Conservation (phyloP, 2,888 invertebrate species). For the Microctonus aethiopoides region DNA sequence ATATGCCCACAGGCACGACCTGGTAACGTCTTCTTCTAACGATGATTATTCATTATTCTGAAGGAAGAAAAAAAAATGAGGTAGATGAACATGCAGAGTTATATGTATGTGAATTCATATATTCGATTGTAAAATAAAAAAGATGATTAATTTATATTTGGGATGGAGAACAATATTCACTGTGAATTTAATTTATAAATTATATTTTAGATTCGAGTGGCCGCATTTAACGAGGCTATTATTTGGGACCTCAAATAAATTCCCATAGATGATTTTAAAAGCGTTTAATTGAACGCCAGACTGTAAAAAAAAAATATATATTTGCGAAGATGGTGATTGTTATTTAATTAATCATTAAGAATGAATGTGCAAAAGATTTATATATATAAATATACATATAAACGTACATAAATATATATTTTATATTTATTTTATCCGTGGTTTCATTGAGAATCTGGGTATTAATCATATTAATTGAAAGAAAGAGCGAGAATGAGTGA, state of each 20-base stretch:
- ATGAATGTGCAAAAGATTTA: conserved; percentile 7
- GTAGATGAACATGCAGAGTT: conserved; percentile 13
- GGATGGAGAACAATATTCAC: conserved; percentile 11
- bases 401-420: no score
- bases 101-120: conserved; percentile 18
- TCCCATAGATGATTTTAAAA: conserved; percentile 14
- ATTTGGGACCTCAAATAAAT: conserved; percentile 31
- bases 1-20: conserved; percentile 68
- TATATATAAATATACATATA: no score
- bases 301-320: conserved; percentile 38
- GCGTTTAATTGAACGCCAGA: conserved; percentile 38
- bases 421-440: conserved; percentile 13
- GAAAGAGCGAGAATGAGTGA: background rate
- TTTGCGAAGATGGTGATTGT: conserved; percentile 3
- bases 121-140: conserved; percentile 20
- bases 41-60: background rate
- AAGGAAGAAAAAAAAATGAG: conserved; percentile 15
- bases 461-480: background rate
- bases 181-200: background rate
- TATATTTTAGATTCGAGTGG: conserved; percentile 22
- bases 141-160: background rate
- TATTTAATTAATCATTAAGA: conserved; percentile 16
- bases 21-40: conserved; percentile 51
- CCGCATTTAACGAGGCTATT: conserved; percentile 38
- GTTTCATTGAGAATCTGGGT: background rate